Base-by-base conservation (phyloP, 2,113 vertebrate species). In the Arothron firmamentum region DNA sequence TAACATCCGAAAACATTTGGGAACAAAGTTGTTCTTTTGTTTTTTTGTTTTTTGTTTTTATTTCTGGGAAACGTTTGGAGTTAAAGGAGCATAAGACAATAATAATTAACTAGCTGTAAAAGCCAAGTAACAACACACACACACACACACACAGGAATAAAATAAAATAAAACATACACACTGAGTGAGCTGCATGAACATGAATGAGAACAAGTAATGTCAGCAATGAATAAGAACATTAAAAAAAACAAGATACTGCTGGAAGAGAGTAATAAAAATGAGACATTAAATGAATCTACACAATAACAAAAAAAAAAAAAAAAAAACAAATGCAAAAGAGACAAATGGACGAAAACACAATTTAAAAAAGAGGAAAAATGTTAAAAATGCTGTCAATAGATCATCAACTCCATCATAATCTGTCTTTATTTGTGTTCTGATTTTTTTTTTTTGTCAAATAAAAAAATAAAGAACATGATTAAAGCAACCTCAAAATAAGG, bases 11-110 rank as follows among this genome's bases (percentile, higher is more conserved):
- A 86, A 86, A 84, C 70, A 58, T 93, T 94, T 92, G 93, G 93
- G 93, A 95, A 94, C 93, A 95, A 94, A 91, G 93, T 94, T 53
- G 34, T 28, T 94, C 94, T 94, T 97, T 96, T 96, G 94, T 96
- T 95, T 94, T 91, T 94, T 94, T 28, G 17, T 52, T 94, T 94
- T 28, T 52, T 52, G 93, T 94, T 94, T 97, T 96, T 96, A 95
- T 96, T 95, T 94, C 92, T 94, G 94, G 94, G 94, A 93, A 94
- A 92, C 93, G 92, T 91, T 91, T 93, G 91, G 90, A 95, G 92
- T 88, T 92, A 82, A 93, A 92, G 93, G 92, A 93, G 90, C 92
- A 92, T 90, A 90, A 88, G 77, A 85, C 82, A 86, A 82, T 79
- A 86, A 80, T 77, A 84, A 84, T 52, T 17, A 79, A 88, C 65